Evolutionary conservation across 1,140 invertebrate species (phyloP).

Genomic region (Drosophila ambigua): DNA sequence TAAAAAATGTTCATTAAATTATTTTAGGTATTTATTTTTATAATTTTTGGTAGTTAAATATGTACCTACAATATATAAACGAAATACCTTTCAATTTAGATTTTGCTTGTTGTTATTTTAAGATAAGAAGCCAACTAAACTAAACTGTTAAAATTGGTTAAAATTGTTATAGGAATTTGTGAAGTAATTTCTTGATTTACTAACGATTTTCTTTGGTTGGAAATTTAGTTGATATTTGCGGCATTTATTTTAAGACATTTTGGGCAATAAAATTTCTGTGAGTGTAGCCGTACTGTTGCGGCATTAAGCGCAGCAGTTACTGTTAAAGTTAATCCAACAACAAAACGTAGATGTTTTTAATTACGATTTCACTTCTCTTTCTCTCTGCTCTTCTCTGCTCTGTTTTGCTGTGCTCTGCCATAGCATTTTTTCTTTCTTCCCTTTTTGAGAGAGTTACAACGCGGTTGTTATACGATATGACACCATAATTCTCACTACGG

Average conservation of each 20-base stretch:
- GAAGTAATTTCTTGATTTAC: too few relatives aligned
- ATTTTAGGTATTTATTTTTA: not conserved
- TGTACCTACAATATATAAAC: not conserved
- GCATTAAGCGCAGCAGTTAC: constrained; percentile 22
- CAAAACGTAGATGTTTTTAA: constrained; percentile 35
- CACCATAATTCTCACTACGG: constrained; percentile 68
- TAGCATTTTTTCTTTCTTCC: constrained; percentile 8
- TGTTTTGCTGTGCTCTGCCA: constrained; percentile 16
- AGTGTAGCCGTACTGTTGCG: constrained; percentile 3
- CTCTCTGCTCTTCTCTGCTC: constrained; percentile 9
- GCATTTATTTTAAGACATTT: not conserved
- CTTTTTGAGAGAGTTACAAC: constrained; percentile 5
- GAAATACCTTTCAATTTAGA: too few relatives aligned
- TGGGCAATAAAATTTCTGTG: not conserved
- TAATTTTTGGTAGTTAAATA: too few relatives aligned
- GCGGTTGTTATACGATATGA: constrained; percentile 57
- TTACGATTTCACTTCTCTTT: constrained; percentile 19
- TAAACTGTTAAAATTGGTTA: too few relatives aligned
- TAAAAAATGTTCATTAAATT: not conserved
- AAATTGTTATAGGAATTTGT: too few relatives aligned
- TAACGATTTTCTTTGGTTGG: too few relatives aligned
- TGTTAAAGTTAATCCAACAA: constrained; percentile 35
- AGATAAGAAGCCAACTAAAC: too few relatives aligned
- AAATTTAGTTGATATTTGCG: too few relatives aligned
- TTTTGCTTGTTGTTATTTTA: too few relatives aligned